A percentile compares a stretch with the other conserved stretches of the same genome.
phyloP scores from a whole-genome alignment of 2,113 vertebrate species.

The Phycodurus eques region DNA sequence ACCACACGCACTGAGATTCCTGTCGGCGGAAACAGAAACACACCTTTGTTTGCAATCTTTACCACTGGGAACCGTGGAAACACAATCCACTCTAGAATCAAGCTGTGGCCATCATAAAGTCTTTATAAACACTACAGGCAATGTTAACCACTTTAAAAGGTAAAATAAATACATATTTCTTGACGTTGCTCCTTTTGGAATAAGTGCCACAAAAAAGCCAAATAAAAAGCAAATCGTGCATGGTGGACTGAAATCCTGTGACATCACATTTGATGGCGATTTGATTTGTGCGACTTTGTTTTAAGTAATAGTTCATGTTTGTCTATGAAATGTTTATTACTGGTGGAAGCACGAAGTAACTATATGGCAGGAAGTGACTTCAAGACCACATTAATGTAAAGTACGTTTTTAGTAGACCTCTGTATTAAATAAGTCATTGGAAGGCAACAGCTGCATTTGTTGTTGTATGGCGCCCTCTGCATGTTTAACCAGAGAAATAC shows the following conservation, averaged over 20 bases:
- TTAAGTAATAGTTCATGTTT: no score
- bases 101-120: neutral
- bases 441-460: neutral
- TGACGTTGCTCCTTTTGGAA: no score
- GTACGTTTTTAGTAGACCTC: neutral
- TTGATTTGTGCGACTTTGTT: neutral
- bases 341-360: neutral
- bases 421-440: neutral
- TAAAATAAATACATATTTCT: no score
- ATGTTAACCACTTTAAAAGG: no score
- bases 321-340: no score
- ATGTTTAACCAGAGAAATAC: conserved; percentile 8
- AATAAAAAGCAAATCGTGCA: neutral
- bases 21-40: conserved; percentile 51
- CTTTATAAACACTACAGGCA: neutral
- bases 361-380: no score
- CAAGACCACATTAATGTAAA: neutral
- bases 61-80: neutral
- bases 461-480: conserved; percentile 35
- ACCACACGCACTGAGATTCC: conserved; percentile 94
- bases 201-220: neutral
- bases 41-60: neutral
- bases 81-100: neutral
- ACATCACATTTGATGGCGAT: neutral
- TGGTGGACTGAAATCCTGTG: no score